Evolutionary conservation across 2,888 invertebrate species (phyloP).

Genomic region (Callyntrura sp.): DNA sequence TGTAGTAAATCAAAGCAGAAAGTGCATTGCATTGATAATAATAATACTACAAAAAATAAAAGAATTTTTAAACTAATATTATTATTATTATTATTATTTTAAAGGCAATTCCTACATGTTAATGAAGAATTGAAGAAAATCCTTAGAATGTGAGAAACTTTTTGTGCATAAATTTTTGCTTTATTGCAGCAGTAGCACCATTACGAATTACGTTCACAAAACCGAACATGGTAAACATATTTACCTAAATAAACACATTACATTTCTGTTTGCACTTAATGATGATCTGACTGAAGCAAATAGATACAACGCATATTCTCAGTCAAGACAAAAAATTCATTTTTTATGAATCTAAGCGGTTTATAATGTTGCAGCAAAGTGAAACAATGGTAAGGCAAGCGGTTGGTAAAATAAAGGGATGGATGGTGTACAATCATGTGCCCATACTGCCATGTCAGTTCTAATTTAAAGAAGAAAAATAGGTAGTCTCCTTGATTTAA

Average conservation of each 20-base stretch:
- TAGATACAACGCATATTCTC: too few relatives aligned
- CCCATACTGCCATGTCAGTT: background rate
- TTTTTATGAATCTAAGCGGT: too few relatives aligned
- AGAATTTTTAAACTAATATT: too few relatives aligned
- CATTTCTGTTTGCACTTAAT: too few relatives aligned
- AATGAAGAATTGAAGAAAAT: constrained; percentile 76
- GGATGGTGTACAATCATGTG: too few relatives aligned
- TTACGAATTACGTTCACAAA: constrained; percentile 18
- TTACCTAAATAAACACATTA: constrained; percentile 30
- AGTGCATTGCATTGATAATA: background rate
- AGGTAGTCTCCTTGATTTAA: constrained; percentile 50
- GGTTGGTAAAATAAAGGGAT: too few relatives aligned
- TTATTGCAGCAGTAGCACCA: background rate
- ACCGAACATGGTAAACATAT: constrained; percentile 15
- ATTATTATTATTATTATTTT: constrained; percentile 23
- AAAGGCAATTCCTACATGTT: constrained; percentile 40
- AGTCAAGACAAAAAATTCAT: too few relatives aligned
- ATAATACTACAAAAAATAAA: constrained; percentile 19
- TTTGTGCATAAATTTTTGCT: constrained; percentile 29
- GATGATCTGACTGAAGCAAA: too few relatives aligned
- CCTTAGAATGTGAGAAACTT: constrained; percentile 78
- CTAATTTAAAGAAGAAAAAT: too few relatives aligned
- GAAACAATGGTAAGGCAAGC: too few relatives aligned
- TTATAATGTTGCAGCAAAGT: too few relatives aligned
- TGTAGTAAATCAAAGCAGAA: background rate